A percentile compares a stretch with the other conserved stretches of the same genome.
phyloP scores from a whole-genome alignment of 1,140 invertebrate genomes.

The Zaprionus capensis region DNA sequence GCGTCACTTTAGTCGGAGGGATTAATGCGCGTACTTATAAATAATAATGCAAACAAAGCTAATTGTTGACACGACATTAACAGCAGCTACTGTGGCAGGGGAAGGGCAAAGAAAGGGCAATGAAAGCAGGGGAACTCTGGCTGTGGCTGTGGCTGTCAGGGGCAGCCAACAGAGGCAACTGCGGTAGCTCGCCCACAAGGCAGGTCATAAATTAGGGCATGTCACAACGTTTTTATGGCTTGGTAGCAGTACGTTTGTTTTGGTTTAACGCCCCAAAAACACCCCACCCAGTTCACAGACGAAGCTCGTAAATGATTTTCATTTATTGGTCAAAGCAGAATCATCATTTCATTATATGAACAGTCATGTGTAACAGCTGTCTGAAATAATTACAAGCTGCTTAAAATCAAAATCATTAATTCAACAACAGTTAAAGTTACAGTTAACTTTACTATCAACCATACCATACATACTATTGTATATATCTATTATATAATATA shows the following conservation, averaged over 20 bases:
- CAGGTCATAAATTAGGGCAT: constrained; percentile 67
- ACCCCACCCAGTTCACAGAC: not conserved
- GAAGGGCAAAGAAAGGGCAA: constrained; percentile 3
- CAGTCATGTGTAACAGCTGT: constrained; percentile 3
- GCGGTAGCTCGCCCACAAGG: constrained; percentile 5
- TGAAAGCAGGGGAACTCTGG: not conserved
- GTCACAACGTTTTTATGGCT: constrained; percentile 56
- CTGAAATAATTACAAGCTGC: constrained; percentile 1
- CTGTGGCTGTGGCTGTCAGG: not conserved
- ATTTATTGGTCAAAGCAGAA: constrained; percentile 12
- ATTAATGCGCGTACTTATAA: constrained; percentile 55
- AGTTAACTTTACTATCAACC: not conserved
- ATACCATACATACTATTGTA: not conserved
- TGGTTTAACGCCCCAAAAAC: constrained; percentile 55
- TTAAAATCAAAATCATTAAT: constrained; percentile 4
- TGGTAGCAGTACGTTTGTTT: constrained; percentile 59
- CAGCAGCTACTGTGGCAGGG: constrained; percentile 1
- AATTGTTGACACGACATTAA: constrained; percentile 74
- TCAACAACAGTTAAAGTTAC: not conserved
- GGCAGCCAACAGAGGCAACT: constrained; percentile 1
- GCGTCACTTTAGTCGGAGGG: constrained; percentile 27
- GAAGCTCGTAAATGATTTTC: constrained; percentile 19
- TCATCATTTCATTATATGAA: not conserved
- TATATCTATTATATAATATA: not conserved
- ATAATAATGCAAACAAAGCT: constrained; percentile 58